A percentile compares a stretch with the other conserved stretches of the same genome.
Evolutionary conservation across 1,140 invertebrate genomes (phyloP).

Genomic region (Zophobas morio): DNA sequence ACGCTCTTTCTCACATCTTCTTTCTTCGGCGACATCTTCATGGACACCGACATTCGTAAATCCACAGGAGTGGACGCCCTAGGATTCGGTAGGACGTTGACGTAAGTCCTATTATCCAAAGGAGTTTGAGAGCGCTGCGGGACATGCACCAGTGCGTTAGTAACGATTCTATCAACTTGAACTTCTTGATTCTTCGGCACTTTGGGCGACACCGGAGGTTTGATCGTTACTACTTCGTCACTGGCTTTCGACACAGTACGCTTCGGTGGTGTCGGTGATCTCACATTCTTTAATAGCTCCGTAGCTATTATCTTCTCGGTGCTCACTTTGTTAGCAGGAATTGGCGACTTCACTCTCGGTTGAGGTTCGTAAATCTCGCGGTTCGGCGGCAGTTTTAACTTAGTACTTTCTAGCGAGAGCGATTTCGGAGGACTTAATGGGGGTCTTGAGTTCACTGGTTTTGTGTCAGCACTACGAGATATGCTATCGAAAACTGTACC

Average conservation of each 20-base stretch:
- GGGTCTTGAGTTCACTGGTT: slow-evolving; percentile 23
- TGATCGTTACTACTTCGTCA: slow-evolving; percentile 43
- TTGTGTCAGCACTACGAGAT: slow-evolving; percentile 3
- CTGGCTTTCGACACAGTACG: slow-evolving; percentile 49
- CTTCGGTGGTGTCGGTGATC: slow-evolving; percentile 55
- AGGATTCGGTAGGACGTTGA: background rate
- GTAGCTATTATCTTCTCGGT: slow-evolving; percentile 66
- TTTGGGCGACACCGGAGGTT: slow-evolving; percentile 51
- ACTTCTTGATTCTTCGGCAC: slow-evolving; percentile 13
- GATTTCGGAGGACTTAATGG: slow-evolving; percentile 45
- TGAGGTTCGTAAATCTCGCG: slow-evolving; percentile 62
- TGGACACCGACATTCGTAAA: slow-evolving; percentile 29
- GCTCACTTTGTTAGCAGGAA: slow-evolving; percentile 61
- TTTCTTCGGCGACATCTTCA: slow-evolving; percentile 60
- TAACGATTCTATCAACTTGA: slow-evolving; percentile 42
- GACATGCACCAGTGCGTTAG: slow-evolving; percentile 52
- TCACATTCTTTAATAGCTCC: slow-evolving; percentile 61
- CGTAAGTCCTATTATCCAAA: slow-evolving; percentile 2
- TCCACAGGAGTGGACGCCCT: slow-evolving; percentile 49
- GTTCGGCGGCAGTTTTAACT: slow-evolving; percentile 63
- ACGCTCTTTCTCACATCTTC: slow-evolving; percentile 70
- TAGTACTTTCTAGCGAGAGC: slow-evolving; percentile 59
- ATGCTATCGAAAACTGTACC: slow-evolving; percentile 62
- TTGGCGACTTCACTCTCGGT: slow-evolving; percentile 64
- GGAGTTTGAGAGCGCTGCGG: slow-evolving; percentile 26